phyloP scores from a whole-genome alignment of 2,113 vertebrate species.

The Propithecus coquereli region DNA sequence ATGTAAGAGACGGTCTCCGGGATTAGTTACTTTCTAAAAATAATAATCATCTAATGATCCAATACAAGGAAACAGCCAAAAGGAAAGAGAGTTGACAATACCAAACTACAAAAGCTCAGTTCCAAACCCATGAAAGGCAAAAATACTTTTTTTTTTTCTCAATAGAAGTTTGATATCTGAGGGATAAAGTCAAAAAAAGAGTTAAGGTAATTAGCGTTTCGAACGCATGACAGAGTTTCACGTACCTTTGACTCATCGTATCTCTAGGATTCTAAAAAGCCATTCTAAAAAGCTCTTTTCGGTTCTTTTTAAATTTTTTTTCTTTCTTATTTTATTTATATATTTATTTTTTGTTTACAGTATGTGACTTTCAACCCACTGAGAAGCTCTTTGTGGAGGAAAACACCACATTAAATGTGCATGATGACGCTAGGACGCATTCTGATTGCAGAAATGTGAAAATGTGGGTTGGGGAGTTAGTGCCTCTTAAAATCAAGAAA shows the following conservation, averaged over 20 bases:
- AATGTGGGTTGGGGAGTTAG: neutral
- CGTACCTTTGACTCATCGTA: neutral
- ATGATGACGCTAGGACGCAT: neutral
- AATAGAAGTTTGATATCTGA: neutral
- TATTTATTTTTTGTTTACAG: too few species aligned
- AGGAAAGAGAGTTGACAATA: neutral
- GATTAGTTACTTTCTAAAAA: neutral
- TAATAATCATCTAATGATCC: neutral
- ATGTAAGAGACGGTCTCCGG: neutral
- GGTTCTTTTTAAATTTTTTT: too few species aligned
- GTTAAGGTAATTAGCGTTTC: neutral
- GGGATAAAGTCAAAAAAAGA: neutral
- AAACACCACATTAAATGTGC: neutral
- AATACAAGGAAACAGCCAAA: neutral
- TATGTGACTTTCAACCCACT: too few species aligned
- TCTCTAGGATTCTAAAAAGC: neutral
- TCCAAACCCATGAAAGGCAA: neutral
- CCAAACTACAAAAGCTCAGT: neutral
- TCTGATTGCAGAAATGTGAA: neutral
- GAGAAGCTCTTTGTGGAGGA: neutral
- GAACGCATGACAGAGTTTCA: neutral
- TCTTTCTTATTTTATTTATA: too few species aligned
- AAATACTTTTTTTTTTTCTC: too few species aligned
- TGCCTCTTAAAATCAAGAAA: slow-evolving; percentile 27
- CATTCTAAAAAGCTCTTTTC: neutral